Evolutionary conservation across 2,888 invertebrate genomes (phyloP), one percentile per base, ranked within the genome.

Genomic region (Nasonovia ribisnigri): DNA sequence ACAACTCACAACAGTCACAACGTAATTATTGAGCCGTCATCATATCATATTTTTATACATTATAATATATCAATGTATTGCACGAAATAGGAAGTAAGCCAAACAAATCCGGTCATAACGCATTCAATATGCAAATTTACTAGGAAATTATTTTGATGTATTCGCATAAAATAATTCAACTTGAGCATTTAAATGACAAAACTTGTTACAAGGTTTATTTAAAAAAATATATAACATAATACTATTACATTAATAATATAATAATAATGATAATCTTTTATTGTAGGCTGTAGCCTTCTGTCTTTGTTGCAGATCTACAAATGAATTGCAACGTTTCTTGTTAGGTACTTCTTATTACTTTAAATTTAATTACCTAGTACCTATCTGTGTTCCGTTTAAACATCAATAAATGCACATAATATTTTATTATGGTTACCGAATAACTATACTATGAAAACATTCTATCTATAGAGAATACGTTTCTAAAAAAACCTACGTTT

Each of bases 11-110:
- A 20, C 36, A 36, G 77, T 77, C 77, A 8, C 16, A 88, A 51
- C 24, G 42, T 24, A 89, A 43, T 84, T 84, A 93, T 93, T 84
- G 89, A 90, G 46, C 84, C 26, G 46, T 89, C 89, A 46, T 84
- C 89, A 89, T 46, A 42, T 77, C 67, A 13, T 46, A 36, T 54
- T 57, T 86, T 42, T 57, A 29, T 29, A 67, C 24, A 84, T 42
- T 48, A n/a, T 60, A 86, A n/a, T 60, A 86, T 87, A 67, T 87
- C n/a, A 26, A 26, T 43, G 11, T 51, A 77, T 11, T n/a, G 20
- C 87, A 93, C 93, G 90, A 84, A 89, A 93, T 90, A 90, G 93
- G 93, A 93, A 93, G 90, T 93, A 86, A n/a, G 24, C 24, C 10
- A 42, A 87, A 90, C 67, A 36, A 93, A 90, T 93, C 93, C 93